Conservation (phyloP, 1,140 invertebrate species). For the Drosophila miranda region DNA sequence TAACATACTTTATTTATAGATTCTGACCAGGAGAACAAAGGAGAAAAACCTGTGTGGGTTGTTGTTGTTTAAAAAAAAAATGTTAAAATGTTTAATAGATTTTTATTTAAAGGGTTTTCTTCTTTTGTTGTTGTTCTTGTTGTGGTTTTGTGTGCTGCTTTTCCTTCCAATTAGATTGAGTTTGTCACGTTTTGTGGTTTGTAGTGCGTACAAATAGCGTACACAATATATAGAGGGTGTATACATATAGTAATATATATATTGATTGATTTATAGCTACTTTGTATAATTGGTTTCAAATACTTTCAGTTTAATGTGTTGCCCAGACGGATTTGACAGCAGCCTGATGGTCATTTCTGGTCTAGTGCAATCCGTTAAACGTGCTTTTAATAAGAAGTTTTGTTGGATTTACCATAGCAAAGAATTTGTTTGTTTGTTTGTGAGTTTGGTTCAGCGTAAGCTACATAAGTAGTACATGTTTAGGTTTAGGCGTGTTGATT, state of each 20-base stretch:
- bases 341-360: conserved; percentile 29
- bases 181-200: conserved; percentile 64
- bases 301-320: conserved; percentile 62
- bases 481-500: conserved; percentile 60
- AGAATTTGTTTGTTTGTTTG: conserved; percentile 24
- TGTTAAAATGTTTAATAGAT: conserved; percentile 58
- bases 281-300: conserved; percentile 70
- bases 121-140: conserved; percentile 45
- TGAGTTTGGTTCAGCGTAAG: conserved; percentile 50
- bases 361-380: conserved; percentile 20
- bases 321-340: conserved; percentile 30
- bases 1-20: too few relatives aligned
- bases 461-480: conserved; percentile 20
- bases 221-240: conserved; percentile 61
- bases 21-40: too few relatives aligned
- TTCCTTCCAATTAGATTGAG: conserved; percentile 74
- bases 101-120: conserved; percentile 58
- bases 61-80: not conserved
- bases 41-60: not conserved
- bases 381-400: conserved; percentile 19
- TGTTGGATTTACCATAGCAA: conserved; percentile 31
- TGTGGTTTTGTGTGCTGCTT: conserved; percentile 53
- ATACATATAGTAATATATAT: conserved; percentile 64
- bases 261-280: conserved; percentile 60
- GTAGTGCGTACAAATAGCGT: conserved; percentile 65